Evolutionary conservation across 2,113 vertebrate genomes (phyloP).

Genomic region (Oxyruncus cristatus): DNA sequence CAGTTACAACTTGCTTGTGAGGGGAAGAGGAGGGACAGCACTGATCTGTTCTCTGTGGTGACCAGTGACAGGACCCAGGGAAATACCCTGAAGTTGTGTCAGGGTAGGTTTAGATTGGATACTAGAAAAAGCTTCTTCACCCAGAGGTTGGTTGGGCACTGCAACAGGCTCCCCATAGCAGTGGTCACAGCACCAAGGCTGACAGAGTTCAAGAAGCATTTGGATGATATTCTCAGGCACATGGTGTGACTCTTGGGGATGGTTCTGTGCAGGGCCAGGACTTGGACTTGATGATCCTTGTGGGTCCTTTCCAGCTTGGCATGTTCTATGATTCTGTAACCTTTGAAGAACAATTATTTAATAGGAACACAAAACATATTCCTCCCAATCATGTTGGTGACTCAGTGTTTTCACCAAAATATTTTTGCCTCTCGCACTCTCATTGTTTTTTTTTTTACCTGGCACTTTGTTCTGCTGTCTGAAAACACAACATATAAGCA

Average conservation of each 20-base stretch:
- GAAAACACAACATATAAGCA: not conserved
- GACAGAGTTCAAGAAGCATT: not conserved
- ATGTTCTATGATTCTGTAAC: not conserved
- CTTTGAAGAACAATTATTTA: not conserved
- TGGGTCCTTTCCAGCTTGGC: not conserved
- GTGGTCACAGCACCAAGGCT: not conserved
- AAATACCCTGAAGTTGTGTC: not conserved
- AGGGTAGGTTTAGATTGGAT: not conserved
- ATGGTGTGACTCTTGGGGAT: not conserved
- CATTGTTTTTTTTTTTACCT: not conserved
- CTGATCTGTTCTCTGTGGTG: not conserved
- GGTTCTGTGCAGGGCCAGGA: not conserved
- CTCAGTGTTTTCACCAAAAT: not conserved
- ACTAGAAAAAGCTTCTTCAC: not conserved
- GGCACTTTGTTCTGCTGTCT: not conserved
- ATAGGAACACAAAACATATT: not conserved
- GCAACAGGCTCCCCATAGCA: not conserved
- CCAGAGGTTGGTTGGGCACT: not conserved
- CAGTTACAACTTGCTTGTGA: fast-evolving
- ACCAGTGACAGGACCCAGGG: fast-evolving
- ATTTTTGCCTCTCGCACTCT: not conserved
- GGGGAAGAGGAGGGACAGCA: not conserved
- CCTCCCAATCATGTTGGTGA: not conserved
- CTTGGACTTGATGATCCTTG: not conserved
- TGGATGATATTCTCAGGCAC: not conserved